Base-by-base conservation (phyloP, 2,113 vertebrate species). In the Dasyprocta punctata region DNA sequence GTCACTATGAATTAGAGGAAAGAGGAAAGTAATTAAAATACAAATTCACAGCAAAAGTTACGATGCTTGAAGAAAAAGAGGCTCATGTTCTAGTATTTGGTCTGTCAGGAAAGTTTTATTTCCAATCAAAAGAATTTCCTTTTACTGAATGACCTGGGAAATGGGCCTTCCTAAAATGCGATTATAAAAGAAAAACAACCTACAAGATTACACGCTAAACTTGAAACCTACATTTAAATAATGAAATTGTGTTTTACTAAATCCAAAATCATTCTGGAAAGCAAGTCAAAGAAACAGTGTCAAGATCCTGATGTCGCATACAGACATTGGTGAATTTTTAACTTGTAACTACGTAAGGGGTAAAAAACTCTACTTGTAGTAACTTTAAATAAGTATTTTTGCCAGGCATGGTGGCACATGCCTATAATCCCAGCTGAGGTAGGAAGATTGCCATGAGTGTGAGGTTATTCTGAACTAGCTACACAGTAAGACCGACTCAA, bases 121-220 rank as follows among this genome's bases (percentile, higher is more conserved):
- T 52, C 36, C 28, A 88, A 80, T 65, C n/a, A 91, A 80, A 38
- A 94, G 9, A 92, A 93, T 60, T 87, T 97, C 44, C 61, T 97
- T 85, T 77, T 36, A 33, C 3, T 58, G 75, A 92, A 96, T 89
- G 78, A 96, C 6, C 69, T 90, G 26, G 9, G 91, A 92, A 92
- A 92, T 52, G 0, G 65, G 38, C 49, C 17, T 85, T 92, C n/a
- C 44, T 84, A 77, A 93, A 91, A 88, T 49, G 54, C 44, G 80
- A 71, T 71, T 49, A 58, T 38, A 65, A 73, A 86, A 75, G 26
- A 77, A 77, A 92, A 67, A 96, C 16, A 84, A 63, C 30, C 17
- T 61, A 11, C n/a, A 90, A 88, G 54, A 91, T 58, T 47, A 56
- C 69, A 78, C 24, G 26, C 30, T 87, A 65, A 77, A 61, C 61